Evolutionary conservation across 1,140 invertebrate species (phyloP).

Genomic region (Zaprionus davidi): DNA sequence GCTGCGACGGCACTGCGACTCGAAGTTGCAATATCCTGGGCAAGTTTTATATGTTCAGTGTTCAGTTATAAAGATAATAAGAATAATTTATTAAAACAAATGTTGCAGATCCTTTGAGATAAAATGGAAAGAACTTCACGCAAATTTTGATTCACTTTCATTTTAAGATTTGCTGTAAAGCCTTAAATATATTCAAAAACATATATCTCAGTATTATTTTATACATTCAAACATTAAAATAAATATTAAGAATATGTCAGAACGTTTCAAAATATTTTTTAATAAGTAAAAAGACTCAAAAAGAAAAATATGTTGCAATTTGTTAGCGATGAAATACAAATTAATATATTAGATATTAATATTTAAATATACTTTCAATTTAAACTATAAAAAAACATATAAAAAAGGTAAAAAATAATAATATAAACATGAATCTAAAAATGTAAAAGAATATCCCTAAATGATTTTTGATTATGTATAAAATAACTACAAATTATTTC

Average conservation of each 20-base stretch:
- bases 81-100: background rate
- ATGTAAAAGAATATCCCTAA: background rate
- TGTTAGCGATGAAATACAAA: background rate
- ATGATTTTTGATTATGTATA: background rate
- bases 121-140: slow-evolving; percentile 31
- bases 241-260: background rate
- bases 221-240: background rate
- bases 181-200: no score
- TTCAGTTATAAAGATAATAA: background rate
- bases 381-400: background rate
- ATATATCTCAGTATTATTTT: no score
- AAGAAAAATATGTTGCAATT: background rate
- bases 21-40: slow-evolving; percentile 19
- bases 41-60: background rate
- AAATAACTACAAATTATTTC: no score
- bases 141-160: no score
- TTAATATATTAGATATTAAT: background rate
- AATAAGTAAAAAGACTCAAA: background rate
- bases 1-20: background rate
- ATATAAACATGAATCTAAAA: background rate
- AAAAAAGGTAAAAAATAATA: no score
- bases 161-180: no score
- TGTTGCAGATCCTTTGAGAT: background rate
- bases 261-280: background rate
- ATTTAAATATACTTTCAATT: no score